These are phyloP conservation scores for Schizaphis graminum DNA, from an alignment of 2,888 invertebrate species.

Conservation along the genomic window DNA sequence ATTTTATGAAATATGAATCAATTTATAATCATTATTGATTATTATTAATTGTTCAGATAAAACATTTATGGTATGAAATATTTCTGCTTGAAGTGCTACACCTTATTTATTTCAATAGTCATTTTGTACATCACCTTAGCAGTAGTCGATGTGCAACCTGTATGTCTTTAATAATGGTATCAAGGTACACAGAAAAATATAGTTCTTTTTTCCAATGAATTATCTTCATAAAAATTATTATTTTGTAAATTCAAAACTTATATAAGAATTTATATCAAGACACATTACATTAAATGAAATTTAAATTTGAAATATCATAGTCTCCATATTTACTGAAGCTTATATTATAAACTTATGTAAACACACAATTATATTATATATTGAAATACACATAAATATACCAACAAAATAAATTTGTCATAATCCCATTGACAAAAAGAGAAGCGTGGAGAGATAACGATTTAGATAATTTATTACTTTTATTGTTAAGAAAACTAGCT, in stretches of 20 bases:
- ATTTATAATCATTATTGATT: too few species aligned
- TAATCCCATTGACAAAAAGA: constrained; percentile 55
- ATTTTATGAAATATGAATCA: too few species aligned
- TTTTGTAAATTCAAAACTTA: constrained; percentile 63
- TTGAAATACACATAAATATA: constrained; percentile 36
- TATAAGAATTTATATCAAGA: constrained; percentile 51
- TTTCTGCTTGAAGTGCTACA: too few species aligned
- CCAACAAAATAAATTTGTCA: constrained; percentile 52
- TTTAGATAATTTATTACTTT: too few species aligned
- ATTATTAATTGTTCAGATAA: too few species aligned
- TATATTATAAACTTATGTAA: constrained; percentile 27
- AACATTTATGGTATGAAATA: too few species aligned
- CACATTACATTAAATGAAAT: constrained; percentile 53
- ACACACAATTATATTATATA: constrained; percentile 56
- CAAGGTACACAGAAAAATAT: constrained; percentile 64
- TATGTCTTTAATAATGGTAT: too few species aligned
- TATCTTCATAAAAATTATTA: constrained; percentile 63
- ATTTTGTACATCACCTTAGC: too few species aligned
- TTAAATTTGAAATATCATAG: constrained; percentile 55
- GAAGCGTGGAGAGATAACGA: constrained; percentile 5
- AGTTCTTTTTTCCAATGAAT: constrained; percentile 60
- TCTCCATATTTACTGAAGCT: constrained; percentile 31
- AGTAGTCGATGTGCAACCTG: too few species aligned
- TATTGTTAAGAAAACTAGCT: too few species aligned
- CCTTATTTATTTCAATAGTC: too few species aligned